Evolutionary conservation across 2,888 invertebrate species (phyloP), one percentile per base, ranked within the genome.

Genomic region (Protophormia terraenovae): DNA sequence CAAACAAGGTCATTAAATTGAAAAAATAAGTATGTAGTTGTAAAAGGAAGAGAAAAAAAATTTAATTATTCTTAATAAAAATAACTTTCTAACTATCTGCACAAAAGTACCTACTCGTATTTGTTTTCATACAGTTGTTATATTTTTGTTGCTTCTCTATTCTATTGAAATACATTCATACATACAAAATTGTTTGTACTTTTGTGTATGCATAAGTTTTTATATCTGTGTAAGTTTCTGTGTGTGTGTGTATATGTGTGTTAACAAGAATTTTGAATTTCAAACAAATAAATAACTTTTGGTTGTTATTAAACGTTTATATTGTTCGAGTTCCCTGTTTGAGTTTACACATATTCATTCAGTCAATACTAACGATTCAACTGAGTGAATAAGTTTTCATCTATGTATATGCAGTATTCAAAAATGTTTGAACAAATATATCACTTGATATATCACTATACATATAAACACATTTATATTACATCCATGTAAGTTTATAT

Each of bases 201-300:
- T 50, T 10, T 50, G 24, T 50, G 8, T 32, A 29, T 60, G 4
- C 4, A n/a, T n/a, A 14, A 19, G 16, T 8, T 53, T 53, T 8
- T 29, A n/a, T 19, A 35, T 10, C 14, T 4, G 38, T 41, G 6
- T 60, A 10, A 3, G 7, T 19, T 0, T 38, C 24, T 24, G 7
- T 41, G 22, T 38, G 55, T 53, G 2, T 6, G 53, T 35, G 2
- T 32, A n/a, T n/a, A n/a, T 12, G 47, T 75, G 62, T 53, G 16
- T 38, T 64, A 75, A 50, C 64, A 38, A 64, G 35, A 50, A 50
- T 50, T 64, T 66, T 66, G 6, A 76, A 29, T 76, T 66, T 50
- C 38, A 55, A 76, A 55, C 76, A 76, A 76, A 76, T 76, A 66
- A 27, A 66, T 66, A 76, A 76, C 66, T 76, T 76, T 66, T 53